phyloP scores from a whole-genome alignment of 2,888 invertebrate species.

The Ophion ellenae region DNA sequence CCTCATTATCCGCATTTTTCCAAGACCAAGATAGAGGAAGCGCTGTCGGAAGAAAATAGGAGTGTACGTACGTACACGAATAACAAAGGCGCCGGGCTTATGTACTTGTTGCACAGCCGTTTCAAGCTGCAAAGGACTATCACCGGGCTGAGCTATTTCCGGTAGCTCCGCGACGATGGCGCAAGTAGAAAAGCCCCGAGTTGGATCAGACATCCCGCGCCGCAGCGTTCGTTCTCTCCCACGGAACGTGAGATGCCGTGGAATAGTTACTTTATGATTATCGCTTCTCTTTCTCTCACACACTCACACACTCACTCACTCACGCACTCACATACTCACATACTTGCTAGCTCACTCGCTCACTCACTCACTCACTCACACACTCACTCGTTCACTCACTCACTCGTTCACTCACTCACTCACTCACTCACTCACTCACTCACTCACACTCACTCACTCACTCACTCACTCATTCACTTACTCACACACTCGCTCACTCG shows the following conservation, averaged over 20 bases:
- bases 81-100: constrained; percentile 66
- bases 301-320: too few relatives aligned
- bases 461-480: neutral
- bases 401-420: too few relatives aligned
- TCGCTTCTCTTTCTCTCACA: constrained; percentile 1
- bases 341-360: too few relatives aligned
- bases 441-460: neutral
- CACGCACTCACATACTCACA: too few relatives aligned
- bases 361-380: too few relatives aligned
- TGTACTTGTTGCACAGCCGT: constrained; percentile 69
- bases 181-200: constrained; percentile 56
- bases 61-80: constrained; percentile 55
- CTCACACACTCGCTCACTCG: neutral
- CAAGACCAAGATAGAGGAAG: neutral
- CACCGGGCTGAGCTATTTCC: constrained; percentile 51
- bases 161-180: constrained; percentile 47
- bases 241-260: constrained; percentile 3
- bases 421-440: too few relatives aligned
- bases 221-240: neutral
- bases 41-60: constrained; percentile 24
- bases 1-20: constrained; percentile 9
- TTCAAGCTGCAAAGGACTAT: constrained; percentile 52
- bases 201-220: constrained; percentile 47
- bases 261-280: constrained; percentile 32
- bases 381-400: too few relatives aligned